Base-by-base conservation (phyloP, 2,888 invertebrate species). In the Drosophila eohydei region DNA sequence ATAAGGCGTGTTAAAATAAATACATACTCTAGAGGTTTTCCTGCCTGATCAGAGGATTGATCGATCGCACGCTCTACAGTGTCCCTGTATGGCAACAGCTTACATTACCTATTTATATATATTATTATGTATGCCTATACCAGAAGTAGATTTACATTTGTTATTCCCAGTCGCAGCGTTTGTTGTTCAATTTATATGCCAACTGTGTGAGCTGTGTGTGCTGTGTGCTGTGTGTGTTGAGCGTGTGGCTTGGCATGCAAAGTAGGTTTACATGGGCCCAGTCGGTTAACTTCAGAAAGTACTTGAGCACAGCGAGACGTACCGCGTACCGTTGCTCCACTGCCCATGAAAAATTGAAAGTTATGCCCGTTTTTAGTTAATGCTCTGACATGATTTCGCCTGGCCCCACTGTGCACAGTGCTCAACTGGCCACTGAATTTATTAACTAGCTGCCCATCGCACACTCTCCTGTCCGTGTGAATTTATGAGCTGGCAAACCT, bases 281-380 rank as follows among this genome's bases (percentile, higher is more conserved):
- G 48, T 80, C 83, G 74, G 75, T 61, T 71, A 67, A 81, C 74
- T 74, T 74, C 78, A 81, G 61, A 67, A 69, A 74, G 63, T 57
- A 26, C 16, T 50, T 60, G 34, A 51, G 51, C 48, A 64, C 63
- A 61, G 54, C 41, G 48, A 9, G 55, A 60, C 63, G 26, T 58
- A 78, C 83, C 61, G 69, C 63, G 26, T 58, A 78, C 83, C 61
- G 69, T 60, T 74, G 66, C 74, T 41, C 36, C 64, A 63, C 55
- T 72, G 88, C 84, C 89, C 79, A 83, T 90, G 84, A 81, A 86
- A 50, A 86, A 86, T 68, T 81, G 88, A 86, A 90, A 86, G 86
- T 89, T 79, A 77, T 83, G 76, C 56, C 59, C 67, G 63, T 76
- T 71, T 78, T 74, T 67, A 71, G 71, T 64, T 72, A 74, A 71